These are phyloP conservation scores for Sardinella longiceps DNA, from an alignment of 2,797 vertebrate species.

Conservation along the genomic window DNA sequence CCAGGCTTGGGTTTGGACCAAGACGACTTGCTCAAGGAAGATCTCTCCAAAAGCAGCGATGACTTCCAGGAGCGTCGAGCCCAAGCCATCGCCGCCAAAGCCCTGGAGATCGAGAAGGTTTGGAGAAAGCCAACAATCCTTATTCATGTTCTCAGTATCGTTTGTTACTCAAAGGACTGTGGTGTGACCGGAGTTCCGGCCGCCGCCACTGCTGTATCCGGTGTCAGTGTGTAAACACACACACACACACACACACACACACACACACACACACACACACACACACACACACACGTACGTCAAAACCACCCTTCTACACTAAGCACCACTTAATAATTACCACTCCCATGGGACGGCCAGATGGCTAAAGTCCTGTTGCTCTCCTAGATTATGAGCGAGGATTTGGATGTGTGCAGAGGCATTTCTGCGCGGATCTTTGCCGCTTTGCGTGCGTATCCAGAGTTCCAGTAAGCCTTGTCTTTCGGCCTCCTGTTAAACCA, in stretches of 20 bases:
- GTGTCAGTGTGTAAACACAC: background rate
- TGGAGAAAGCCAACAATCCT: background rate
- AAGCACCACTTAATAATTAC: background rate
- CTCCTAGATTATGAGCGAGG: background rate
- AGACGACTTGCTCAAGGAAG: conserved; percentile 57
- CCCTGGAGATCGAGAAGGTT: conserved; percentile 77
- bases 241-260: too few species aligned
- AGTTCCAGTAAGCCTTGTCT: conserved; percentile 73
- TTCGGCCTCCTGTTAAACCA: conserved; percentile 69
- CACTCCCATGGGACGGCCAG: background rate
- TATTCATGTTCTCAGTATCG: background rate
- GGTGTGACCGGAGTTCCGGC: background rate
- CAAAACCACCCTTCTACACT: too few species aligned
- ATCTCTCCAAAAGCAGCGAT: conserved; percentile 57
- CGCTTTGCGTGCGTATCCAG: background rate
- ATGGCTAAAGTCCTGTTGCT: conserved; percentile 14
- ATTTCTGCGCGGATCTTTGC: conserved; percentile 6
- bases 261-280: too few species aligned
- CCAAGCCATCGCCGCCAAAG: conserved; percentile 69
- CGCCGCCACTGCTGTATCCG: background rate
- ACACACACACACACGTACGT: too few species aligned
- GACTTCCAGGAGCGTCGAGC: conserved; percentile 62
- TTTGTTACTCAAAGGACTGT: background rate
- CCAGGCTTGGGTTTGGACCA: conserved; percentile 56
- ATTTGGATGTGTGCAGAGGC: conserved; percentile 20